Conservation (phyloP, 2,888 invertebrate species). For the Diadromus collaris region DNA sequence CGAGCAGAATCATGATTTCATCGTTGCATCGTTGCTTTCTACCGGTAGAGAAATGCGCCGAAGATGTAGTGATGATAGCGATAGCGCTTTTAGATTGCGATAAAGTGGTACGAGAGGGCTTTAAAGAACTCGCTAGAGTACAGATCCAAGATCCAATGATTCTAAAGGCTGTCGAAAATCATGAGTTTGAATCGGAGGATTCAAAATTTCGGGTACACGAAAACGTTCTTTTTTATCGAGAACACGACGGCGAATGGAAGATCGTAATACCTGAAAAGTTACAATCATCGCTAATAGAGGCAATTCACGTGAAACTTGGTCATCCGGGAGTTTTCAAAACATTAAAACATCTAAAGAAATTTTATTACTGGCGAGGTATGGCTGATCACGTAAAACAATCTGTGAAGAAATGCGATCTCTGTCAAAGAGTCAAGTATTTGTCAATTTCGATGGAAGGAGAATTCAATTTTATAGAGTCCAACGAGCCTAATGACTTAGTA, state of each 20-base stretch:
- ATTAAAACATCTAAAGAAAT: neutral
- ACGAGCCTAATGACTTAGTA: no score
- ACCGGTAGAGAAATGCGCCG: neutral
- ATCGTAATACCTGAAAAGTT: slow-evolving; percentile 6
- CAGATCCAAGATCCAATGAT: neutral
- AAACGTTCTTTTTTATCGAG: neutral
- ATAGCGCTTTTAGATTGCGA: neutral
- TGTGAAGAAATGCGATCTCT: slow-evolving; percentile 2
- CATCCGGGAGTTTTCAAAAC: slow-evolving; percentile 25
- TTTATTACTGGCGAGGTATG: slow-evolving; percentile 26
- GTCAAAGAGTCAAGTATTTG: slow-evolving; percentile 54
- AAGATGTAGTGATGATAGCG: neutral
- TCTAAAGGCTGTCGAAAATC: neutral
- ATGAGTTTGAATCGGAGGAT: neutral
- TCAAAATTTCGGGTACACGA: neutral
- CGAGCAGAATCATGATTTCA: neutral
- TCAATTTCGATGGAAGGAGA: slow-evolving; percentile 49
- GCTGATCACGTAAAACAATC: slow-evolving; percentile 5
- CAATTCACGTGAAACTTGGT: neutral
- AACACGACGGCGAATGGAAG: neutral
- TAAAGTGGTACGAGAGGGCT: neutral
- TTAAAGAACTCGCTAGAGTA: slow-evolving; percentile 28
- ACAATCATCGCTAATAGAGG: neutral
- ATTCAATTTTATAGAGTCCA: slow-evolving; percentile 39
- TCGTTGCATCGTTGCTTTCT: neutral